Evolutionary conservation across 2,888 invertebrate species (phyloP).

Genomic region (Kuschelorhynchus macadamiae): DNA sequence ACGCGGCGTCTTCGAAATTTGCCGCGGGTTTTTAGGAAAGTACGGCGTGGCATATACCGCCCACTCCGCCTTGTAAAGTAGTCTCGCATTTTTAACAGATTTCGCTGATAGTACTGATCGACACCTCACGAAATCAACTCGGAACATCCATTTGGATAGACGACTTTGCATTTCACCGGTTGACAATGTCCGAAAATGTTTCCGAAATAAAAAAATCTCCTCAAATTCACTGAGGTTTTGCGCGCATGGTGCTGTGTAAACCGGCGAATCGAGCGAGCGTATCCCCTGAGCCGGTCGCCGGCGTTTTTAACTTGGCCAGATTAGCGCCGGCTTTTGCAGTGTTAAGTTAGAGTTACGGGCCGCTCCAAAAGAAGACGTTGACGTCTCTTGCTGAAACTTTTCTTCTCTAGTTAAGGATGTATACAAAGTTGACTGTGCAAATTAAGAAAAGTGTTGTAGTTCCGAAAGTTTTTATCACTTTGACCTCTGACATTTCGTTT

Average conservation of each 20-base stretch:
- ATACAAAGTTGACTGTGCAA: constrained; percentile 67
- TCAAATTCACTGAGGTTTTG: constrained; percentile 5
- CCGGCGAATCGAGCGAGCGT: constrained; percentile 31
- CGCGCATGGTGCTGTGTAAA: constrained; percentile 32
- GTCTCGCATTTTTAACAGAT: constrained; percentile 9
- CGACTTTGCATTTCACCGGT: not conserved
- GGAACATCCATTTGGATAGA: not conserved
- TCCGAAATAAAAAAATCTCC: constrained; percentile 9
- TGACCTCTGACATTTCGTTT: constrained; percentile 63
- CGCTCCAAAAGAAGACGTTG: constrained; percentile 62
- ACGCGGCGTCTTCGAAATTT: constrained; percentile 24
- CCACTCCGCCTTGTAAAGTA: constrained; percentile 49
- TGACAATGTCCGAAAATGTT: constrained; percentile 8
- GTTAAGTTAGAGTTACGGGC: constrained; percentile 62
- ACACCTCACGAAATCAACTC: constrained; percentile 23
- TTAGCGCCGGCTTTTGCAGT: constrained; percentile 29
- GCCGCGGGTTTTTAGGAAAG: constrained; percentile 37
- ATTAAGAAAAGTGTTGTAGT: constrained; percentile 67
- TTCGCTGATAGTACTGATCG: constrained; percentile 46
- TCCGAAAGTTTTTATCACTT: constrained; percentile 61
- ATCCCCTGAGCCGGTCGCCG: not conserved
- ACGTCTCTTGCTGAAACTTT: constrained; percentile 56
- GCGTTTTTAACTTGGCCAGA: constrained; percentile 10
- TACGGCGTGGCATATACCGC: constrained; percentile 39
- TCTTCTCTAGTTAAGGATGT: constrained; percentile 63